Evolutionary conservation across 53 echinoderm and acorn worm genomes (phyloP).

Genomic region (Glandiceps talaboti): DNA sequence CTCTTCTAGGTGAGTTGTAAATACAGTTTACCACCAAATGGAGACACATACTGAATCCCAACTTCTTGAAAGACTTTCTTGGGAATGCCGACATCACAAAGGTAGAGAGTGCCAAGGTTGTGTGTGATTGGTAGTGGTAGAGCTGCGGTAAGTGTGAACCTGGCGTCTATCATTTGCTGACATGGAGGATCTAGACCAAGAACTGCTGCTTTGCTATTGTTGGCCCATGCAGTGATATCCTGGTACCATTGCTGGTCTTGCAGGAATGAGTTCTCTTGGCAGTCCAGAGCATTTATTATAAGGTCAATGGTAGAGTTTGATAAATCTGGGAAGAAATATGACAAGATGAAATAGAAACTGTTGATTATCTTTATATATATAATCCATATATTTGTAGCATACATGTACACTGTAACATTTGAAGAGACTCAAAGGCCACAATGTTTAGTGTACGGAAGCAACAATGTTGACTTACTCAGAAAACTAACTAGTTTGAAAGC

Average conservation of each 20-base stretch:
- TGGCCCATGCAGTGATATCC: slow-evolving; percentile 44
- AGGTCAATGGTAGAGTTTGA: slow-evolving; percentile 47
- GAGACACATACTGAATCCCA: slow-evolving; percentile 31
- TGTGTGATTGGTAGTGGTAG: slow-evolving; percentile 43
- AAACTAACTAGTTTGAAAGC: too few relatives aligned
- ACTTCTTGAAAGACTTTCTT: slow-evolving; percentile 31
- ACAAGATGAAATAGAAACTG: neutral
- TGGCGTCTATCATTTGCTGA: slow-evolving; percentile 47
- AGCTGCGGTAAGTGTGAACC: slow-evolving; percentile 57
- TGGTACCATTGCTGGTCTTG: slow-evolving; percentile 59
- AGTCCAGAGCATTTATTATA: slow-evolving; percentile 71
- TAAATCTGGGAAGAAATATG: slow-evolving; percentile 20
- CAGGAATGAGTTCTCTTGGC: slow-evolving; percentile 37
- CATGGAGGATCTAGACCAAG: slow-evolving; percentile 69
- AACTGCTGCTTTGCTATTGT: slow-evolving; percentile 37
- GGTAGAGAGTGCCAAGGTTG: slow-evolving; percentile 42
- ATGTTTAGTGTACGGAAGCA: too few relatives aligned
- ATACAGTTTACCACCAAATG: slow-evolving; percentile 39
- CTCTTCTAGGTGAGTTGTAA: neutral
- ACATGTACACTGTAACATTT: too few relatives aligned
- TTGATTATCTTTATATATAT: neutral
- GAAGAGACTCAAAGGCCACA: too few relatives aligned
- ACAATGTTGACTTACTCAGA: too few relatives aligned
- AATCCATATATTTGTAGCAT: too few relatives aligned
- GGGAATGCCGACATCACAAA: slow-evolving; percentile 67